Evolutionary conservation across 2,888 invertebrate species (phyloP).

Genomic region (Leptinotarsa peninsularis): DNA sequence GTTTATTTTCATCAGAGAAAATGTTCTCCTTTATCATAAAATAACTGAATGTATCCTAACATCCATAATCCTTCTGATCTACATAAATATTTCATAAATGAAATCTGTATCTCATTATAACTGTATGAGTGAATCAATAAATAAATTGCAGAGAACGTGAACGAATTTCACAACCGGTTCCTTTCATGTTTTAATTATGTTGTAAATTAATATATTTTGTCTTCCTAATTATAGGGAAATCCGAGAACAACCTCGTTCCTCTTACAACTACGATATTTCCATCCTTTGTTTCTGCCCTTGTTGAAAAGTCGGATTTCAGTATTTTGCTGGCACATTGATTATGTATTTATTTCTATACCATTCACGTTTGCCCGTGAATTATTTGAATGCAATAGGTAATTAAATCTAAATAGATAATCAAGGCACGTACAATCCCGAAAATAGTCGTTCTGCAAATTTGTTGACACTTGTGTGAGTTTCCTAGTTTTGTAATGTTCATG

Average conservation of each 20-base stretch:
- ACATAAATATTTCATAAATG: background rate
- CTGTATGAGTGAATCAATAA: conserved; percentile 11
- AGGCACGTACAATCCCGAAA: background rate
- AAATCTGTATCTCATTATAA: conserved; percentile 15
- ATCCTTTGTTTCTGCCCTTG: background rate
- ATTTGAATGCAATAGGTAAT: background rate
- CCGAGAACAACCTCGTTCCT: conserved; percentile 11
- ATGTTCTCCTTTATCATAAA: no score
- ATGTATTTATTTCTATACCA: background rate
- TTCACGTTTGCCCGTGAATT: background rate
- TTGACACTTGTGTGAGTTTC: background rate
- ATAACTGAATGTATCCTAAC: no score
- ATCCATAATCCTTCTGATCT: background rate
- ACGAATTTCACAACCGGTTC: conserved; percentile 11
- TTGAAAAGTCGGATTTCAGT: background rate
- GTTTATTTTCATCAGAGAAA: no score
- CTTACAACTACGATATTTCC: background rate
- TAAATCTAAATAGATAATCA: background rate
- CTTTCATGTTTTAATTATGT: conserved; percentile 6
- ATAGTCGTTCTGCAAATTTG: background rate
- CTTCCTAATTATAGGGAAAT: conserved; percentile 16
- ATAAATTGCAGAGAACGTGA: conserved; percentile 9
- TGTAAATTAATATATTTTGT: conserved; percentile 15
- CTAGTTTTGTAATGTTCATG: background rate
- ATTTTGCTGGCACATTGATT: background rate